These are phyloP conservation scores for Proales similis DNA, from an alignment of 1,140 invertebrate species.

Conservation along the genomic window DNA sequence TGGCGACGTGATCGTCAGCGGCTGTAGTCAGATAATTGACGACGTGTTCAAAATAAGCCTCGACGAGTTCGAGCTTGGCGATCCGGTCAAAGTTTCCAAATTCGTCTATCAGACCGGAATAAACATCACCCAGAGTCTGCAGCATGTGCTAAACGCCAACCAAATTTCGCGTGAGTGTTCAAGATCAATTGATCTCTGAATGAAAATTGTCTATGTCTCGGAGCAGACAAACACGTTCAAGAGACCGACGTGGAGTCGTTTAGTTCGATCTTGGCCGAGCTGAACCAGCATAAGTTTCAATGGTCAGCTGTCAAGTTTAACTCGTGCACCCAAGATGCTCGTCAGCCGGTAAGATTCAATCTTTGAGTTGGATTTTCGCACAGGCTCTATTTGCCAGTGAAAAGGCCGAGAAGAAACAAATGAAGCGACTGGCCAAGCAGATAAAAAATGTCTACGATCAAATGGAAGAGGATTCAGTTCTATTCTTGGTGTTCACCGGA, in stretches of 20 bases:
- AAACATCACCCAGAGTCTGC: constrained; percentile 29
- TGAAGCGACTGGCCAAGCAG: constrained; percentile 1
- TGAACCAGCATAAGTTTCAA: constrained; percentile 4
- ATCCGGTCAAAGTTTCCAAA: constrained; percentile 7
- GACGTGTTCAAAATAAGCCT: background rate
- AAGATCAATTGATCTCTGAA: constrained; percentile 21
- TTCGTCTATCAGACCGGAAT: constrained; percentile 33
- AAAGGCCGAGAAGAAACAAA: background rate
- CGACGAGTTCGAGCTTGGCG: background rate
- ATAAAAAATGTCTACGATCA: constrained; percentile 20
- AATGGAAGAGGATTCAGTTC: constrained; percentile 32
- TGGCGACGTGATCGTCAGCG: constrained; percentile 34
- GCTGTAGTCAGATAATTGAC: background rate
- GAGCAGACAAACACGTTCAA: background rate
- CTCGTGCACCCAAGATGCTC: too few species aligned
- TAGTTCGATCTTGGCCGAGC: background rate
- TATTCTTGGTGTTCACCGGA: constrained; percentile 16
- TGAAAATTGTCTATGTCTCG: background rate
- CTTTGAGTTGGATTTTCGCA: constrained; percentile 14
- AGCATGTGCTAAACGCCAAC: constrained; percentile 20
- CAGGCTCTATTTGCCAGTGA: background rate
- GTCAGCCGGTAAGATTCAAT: too few species aligned
- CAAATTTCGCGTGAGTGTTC: background rate
- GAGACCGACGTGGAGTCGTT: constrained; percentile 1
- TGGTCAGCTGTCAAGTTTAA: too few species aligned